Evolutionary conservation across 2,888 invertebrate genomes (phyloP).

Genomic region (Andrena marginata): DNA sequence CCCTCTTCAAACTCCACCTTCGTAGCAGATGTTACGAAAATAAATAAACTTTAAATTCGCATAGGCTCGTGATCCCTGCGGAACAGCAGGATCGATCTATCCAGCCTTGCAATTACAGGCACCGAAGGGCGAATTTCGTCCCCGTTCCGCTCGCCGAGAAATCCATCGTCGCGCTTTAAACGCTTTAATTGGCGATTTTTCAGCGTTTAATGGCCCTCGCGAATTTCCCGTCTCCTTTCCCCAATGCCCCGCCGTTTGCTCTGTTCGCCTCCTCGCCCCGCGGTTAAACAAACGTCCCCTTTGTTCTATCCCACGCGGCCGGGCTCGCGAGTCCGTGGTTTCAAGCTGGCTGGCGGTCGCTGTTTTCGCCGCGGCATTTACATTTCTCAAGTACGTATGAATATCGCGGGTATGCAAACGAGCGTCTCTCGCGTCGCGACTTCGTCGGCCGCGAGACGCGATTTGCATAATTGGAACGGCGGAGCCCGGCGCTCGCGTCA

Average conservation of each 20-base stretch:
- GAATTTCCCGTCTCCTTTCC: constrained; percentile 1
- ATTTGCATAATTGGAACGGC: constrained; percentile 52
- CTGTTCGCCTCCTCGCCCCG: not conserved
- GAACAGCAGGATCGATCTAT: not conserved
- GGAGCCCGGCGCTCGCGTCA: constrained; percentile 16
- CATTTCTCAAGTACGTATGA: constrained; percentile 51
- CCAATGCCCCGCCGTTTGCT: not conserved
- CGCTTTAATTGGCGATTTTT: constrained; percentile 26
- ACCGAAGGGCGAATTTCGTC: not conserved
- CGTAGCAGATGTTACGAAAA: no score
- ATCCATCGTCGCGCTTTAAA: not conserved
- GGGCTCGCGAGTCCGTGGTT: not conserved
- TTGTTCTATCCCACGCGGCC: no score
- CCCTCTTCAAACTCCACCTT: no score
- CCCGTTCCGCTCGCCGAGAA: not conserved
- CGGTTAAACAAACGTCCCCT: not conserved
- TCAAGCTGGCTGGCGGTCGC: not conserved
- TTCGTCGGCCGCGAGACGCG: constrained; percentile 20
- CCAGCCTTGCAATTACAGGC: not conserved
- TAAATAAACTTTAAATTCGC: no score
- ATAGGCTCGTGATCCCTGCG: not conserved
- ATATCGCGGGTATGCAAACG: constrained; percentile 57
- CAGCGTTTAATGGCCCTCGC: constrained; percentile 1
- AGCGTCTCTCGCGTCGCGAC: constrained; percentile 40
- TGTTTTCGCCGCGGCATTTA: constrained; percentile 35